Evolutionary conservation across 1,140 invertebrate species (phyloP).

Genomic region (Idris sp.): DNA sequence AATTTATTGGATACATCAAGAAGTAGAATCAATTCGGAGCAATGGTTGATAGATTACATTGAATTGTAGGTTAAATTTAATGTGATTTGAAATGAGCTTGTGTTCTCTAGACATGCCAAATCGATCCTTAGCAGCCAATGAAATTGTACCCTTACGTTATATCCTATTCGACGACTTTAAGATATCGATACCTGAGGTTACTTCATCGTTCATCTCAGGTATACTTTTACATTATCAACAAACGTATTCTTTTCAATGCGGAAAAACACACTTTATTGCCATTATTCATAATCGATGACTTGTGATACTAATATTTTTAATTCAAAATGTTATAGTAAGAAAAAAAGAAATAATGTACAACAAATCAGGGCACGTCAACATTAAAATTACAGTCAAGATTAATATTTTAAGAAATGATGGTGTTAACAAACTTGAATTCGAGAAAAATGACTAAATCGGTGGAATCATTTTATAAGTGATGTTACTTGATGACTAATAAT

Average conservation of each 20-base stretch:
- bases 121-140: slow-evolving; percentile 34
- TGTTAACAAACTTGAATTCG: no score
- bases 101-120: slow-evolving; percentile 23
- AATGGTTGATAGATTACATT: slow-evolving; percentile 14
- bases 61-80: slow-evolving; percentile 52
- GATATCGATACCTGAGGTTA: slow-evolving; percentile 38
- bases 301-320: no score
- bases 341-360: no score
- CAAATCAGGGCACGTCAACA: no score
- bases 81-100: slow-evolving; percentile 48
- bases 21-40: slow-evolving; percentile 30
- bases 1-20: slow-evolving; percentile 10
- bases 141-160: slow-evolving; percentile 28
- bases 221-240: slow-evolving; percentile 34
- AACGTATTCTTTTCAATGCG: slow-evolving; percentile 12
- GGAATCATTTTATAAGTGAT: no score
- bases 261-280: slow-evolving; percentile 4
- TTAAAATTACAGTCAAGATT: no score
- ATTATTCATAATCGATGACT: background rate
- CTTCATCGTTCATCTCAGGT: slow-evolving; percentile 21
- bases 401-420: no score
- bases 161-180: slow-evolving; percentile 22
- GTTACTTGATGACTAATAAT: no score
- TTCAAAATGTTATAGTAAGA: no score
- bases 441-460: no score